These are phyloP conservation scores for Opisthocomus hoazin DNA, from an alignment of 2,113 vertebrate genomes.

Conservation along the genomic window DNA sequence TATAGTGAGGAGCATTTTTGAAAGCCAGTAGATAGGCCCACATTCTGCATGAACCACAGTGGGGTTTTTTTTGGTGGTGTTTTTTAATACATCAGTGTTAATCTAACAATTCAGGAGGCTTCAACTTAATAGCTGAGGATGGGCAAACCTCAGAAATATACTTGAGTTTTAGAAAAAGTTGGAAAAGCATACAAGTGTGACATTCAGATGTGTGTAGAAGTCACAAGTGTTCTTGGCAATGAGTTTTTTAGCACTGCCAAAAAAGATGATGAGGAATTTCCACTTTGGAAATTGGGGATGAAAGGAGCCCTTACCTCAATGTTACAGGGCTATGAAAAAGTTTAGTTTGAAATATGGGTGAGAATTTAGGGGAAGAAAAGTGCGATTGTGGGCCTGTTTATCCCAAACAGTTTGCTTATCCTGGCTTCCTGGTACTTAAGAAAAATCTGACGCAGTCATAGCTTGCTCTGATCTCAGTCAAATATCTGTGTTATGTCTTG, in stretches of 20 bases:
- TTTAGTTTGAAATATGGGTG: rapidly evolving
- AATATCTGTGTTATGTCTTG: background rate
- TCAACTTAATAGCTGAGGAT: background rate
- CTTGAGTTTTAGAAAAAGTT: background rate
- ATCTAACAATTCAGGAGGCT: background rate
- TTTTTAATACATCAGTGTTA: background rate
- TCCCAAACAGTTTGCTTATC: background rate
- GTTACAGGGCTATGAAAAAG: background rate
- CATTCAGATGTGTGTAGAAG: background rate
- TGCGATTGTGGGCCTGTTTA: no score
- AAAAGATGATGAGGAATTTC: background rate
- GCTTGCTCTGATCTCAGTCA: background rate
- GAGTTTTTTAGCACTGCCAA: background rate
- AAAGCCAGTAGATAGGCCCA: background rate
- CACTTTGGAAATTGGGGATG: background rate
- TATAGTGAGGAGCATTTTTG: background rate
- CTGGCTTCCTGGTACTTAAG: background rate
- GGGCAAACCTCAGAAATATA: background rate
- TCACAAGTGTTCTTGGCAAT: background rate
- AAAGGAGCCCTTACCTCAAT: background rate
- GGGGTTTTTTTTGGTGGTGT: no score
- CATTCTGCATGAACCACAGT: background rate
- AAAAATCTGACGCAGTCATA: background rate
- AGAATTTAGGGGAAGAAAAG: background rate
- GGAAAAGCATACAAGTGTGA: background rate